Conservation (phyloP, 2,113 vertebrate genomes). For the Nothoprocta perdicaria region DNA sequence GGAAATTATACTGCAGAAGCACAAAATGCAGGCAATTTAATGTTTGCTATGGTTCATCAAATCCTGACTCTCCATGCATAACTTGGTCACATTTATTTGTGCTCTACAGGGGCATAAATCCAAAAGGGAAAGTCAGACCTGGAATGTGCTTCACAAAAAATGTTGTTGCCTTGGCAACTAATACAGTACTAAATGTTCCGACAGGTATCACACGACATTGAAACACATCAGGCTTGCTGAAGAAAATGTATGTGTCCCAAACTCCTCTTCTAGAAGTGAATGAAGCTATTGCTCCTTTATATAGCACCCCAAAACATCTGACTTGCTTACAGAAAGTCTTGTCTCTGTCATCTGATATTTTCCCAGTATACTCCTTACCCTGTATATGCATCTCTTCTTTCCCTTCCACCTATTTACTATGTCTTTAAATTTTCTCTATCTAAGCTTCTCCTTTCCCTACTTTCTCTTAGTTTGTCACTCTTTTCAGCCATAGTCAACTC, state of each 20-base stretch:
- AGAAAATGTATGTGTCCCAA: background rate
- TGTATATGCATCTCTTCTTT: background rate
- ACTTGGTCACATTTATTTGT: constrained; percentile 61
- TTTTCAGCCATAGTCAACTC: background rate
- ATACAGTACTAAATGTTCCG: constrained; percentile 52
- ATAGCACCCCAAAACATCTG: background rate
- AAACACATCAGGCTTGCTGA: background rate
- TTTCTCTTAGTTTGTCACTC: background rate
- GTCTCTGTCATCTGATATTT: background rate
- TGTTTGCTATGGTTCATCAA: constrained; percentile 62
- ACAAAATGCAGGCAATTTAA: constrained; percentile 59
- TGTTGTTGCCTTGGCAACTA: constrained; percentile 67
- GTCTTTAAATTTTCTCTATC: background rate
- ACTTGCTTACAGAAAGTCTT: background rate
- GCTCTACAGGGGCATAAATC: constrained; percentile 39
- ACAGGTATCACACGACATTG: constrained; percentile 43
- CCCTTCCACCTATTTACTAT: background rate
- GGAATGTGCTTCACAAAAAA: constrained; percentile 32
- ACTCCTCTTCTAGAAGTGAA: background rate
- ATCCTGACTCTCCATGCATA: constrained; percentile 58
- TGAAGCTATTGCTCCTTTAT: background rate
- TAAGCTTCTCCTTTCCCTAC: background rate
- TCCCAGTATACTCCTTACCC: background rate
- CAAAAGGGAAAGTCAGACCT: constrained; percentile 37
- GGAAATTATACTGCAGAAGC: constrained; percentile 57